Evolutionary conservation across 2,888 invertebrate species (phyloP), one percentile per base, ranked within the genome.

Genomic region (Nephrocerus scutellatus): DNA sequence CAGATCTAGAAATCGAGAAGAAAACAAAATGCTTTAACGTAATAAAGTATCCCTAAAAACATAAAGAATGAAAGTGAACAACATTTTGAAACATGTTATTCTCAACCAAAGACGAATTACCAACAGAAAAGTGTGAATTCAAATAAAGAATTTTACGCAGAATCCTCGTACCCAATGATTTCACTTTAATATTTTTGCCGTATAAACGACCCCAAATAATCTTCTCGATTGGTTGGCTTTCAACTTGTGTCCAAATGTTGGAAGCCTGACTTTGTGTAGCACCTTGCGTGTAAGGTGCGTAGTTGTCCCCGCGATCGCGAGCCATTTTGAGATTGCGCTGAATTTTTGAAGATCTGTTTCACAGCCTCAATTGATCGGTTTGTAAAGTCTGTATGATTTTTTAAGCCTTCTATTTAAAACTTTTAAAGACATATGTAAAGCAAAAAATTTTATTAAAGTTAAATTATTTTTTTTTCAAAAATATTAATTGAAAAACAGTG

Each of bases 181-280:
- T 64, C 22, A 68, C 55, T 55, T 59, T 61, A 2, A 63, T 59
- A 39, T 62, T 62, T 41, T 67, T 68, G 6, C 64, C 60, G 47
- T 66, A 66, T 3, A 68, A 53, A 8, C 67, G 55, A 10, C 68
- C 68, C 68, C 68, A 68, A 8, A 67, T 56, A 4, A 68, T 55
- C 26, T 56, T 60, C 10, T 66, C 60, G 39, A 67, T 61, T 0
- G 65, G 63, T 32, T 67, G 66, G n/a, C 64, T 63, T 28, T 68
- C 64, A n/a, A 66, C 39, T 33, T 64, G 59, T 0, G 56, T 56
- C 64, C 64, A 68, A 30, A 61, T 49, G 25, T 60, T 56, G 1
- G 66, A 66, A 3, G 51, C 50, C 31, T 63, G 52, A 16, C 63
- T 67, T 41, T 64, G 63, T 4, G 67, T 64, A 4, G 50, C 57